Evolutionary conservation across 1,140 invertebrate species (phyloP), one percentile per base, ranked within the genome.

Genomic region (Dendrolimus punctatus): DNA sequence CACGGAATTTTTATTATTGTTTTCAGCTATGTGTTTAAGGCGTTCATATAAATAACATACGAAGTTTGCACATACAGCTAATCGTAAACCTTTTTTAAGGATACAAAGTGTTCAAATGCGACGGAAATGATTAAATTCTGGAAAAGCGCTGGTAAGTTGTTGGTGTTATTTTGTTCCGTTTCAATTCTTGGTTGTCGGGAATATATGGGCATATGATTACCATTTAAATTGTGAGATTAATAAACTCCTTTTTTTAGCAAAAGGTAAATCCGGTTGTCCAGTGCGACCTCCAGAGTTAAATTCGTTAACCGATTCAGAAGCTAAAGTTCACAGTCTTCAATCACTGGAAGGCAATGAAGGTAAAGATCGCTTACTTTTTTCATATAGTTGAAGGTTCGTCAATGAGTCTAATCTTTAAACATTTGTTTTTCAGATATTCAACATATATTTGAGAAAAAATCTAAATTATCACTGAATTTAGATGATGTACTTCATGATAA

Each of bases 41-140:
- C 65, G 46, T 48, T 59, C 65, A 56, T 66, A 65, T 68, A 66
- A 62, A 61, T 59, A 68, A 59, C 55, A 59, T 60, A 61, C 54
- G 55, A 66, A 64, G 47, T 47, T 61, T 60, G 5, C 46, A 37
- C 38, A 4, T 6, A 46, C 10, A 46, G 38, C 5, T 23, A 23
- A 46, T 36, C 38, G 46, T 46, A 3, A 23, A 23, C 23, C 23
- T 23, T 23, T 23, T 23, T 38, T 8, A 48, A 8, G 39, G 4
- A 8, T 48, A 7, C 38, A 36, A 5, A 48, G 36, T 8, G 7
- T 36, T 39, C 5, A 39, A 43, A 43, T 55, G 51, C 48, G 60
- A 60, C 55, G 48, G 59, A 72, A 73, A 77, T 86, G 83, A 84
- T 86, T 49, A 86, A 86, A 66, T 86, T 86, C 62, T 86, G 83